Percentiles rank a stretch among this genome's conserved stretches.
Conservation (phyloP, 1,140 invertebrate species). For the Psix sp. region DNA sequence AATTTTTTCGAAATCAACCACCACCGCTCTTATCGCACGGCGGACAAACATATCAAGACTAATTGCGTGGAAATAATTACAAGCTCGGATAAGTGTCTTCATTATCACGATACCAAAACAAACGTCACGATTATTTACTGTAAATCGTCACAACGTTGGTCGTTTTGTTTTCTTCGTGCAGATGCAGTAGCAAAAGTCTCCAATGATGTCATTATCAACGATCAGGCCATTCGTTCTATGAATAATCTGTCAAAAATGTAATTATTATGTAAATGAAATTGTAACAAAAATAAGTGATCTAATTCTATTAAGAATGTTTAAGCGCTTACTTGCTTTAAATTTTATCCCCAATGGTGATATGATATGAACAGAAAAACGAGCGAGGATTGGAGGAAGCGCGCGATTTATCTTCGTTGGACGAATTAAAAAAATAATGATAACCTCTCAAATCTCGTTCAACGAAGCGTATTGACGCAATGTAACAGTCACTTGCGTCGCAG, state of each 20-base stretch:
- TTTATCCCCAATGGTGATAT: constrained; percentile 21
- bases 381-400: constrained; percentile 42
- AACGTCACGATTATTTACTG: constrained; percentile 17
- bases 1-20: constrained; percentile 29
- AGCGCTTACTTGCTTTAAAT: constrained; percentile 3
- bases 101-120: constrained; percentile 20
- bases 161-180: too few relatives aligned
- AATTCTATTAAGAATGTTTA: constrained; percentile 2
- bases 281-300: too few relatives aligned
- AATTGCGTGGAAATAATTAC: constrained; percentile 49
- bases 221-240: too few relatives aligned
- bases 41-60: constrained; percentile 33
- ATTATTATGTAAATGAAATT: too few relatives aligned
- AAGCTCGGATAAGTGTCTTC: constrained; percentile 31
- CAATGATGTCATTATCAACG: too few relatives aligned
- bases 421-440: constrained; percentile 58
- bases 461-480: constrained; percentile 59
- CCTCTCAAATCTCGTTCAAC: constrained; percentile 49
- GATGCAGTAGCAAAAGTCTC: too few relatives aligned
- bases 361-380: constrained; percentile 33
- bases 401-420: constrained; percentile 39
- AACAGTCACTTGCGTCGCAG: constrained; percentile 56
- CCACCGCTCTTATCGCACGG: constrained; percentile 22
- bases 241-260: too few relatives aligned
- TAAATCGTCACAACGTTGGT: constrained; percentile 3